phyloP scores from a whole-genome alignment of 2,113 vertebrate genomes.

The Datnioides undecimradiatus region DNA sequence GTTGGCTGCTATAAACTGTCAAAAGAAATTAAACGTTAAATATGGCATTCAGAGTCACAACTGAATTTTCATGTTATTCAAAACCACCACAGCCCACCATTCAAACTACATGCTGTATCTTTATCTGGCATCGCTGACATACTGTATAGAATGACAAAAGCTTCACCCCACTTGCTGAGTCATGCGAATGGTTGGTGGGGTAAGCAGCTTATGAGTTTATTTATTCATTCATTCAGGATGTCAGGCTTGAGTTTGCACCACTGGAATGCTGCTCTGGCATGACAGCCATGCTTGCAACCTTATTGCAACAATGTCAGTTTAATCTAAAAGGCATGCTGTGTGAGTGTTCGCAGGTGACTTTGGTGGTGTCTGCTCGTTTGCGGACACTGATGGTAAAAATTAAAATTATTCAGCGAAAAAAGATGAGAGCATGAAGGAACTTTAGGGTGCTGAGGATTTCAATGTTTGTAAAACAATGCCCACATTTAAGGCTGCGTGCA shows the following conservation, averaged over 20 bases:
- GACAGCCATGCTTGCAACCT: slow-evolving; percentile 43
- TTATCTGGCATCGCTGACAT: slow-evolving; percentile 40
- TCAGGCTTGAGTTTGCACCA: slow-evolving; percentile 51
- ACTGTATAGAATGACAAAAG: slow-evolving; percentile 49
- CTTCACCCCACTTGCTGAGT: slow-evolving; percentile 64
- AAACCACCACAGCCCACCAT: slow-evolving; percentile 16
- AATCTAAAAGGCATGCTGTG: slow-evolving; percentile 35
- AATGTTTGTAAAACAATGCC: neutral
- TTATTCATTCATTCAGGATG: slow-evolving; percentile 67
- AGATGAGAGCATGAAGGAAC: neutral
- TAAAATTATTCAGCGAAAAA: neutral
- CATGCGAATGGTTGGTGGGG: slow-evolving; percentile 52
- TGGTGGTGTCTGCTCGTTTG: neutral
- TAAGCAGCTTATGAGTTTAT: slow-evolving; percentile 75
- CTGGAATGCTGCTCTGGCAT: slow-evolving; percentile 53
- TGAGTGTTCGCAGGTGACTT: neutral
- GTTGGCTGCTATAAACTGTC: slow-evolving; percentile 98
- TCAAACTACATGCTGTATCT: slow-evolving; percentile 21
- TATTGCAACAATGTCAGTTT: slow-evolving; percentile 36
- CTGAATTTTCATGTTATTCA: slow-evolving; percentile 14
- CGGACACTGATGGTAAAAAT: neutral
- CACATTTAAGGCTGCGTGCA: neutral
- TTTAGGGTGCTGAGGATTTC: neutral
- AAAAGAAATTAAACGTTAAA: slow-evolving; percentile 44
- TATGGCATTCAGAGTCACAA: slow-evolving; percentile 3